These are phyloP conservation scores for Metallyticus violacea DNA, from an alignment of 2,888 invertebrate genomes.

Conservation along the genomic window DNA sequence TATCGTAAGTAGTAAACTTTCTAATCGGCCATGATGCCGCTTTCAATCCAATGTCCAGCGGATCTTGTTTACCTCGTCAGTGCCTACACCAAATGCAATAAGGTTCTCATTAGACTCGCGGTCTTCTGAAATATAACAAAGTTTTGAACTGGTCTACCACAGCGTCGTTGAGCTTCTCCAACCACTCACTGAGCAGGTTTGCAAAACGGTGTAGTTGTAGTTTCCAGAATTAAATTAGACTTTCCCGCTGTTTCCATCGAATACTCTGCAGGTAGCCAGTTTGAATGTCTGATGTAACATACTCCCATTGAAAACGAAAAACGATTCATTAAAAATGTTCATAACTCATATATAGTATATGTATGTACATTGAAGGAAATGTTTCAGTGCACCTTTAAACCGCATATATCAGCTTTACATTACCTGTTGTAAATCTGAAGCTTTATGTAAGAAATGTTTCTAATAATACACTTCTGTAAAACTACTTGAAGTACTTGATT, in stretches of 20 bases:
- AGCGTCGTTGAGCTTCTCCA: neutral
- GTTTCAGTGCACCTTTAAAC: no score
- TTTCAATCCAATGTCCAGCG: neutral
- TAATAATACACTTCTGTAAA: no score
- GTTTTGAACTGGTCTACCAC: neutral
- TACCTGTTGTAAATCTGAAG: no score
- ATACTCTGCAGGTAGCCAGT: neutral
- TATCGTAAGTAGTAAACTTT: neutral
- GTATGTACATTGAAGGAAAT: no score
- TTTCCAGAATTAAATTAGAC: neutral
- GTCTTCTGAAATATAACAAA: neutral
- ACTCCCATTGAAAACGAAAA: no score
- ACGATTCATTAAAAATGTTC: no score
- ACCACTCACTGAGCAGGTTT: neutral
- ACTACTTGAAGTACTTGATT: no score
- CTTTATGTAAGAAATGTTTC: no score
- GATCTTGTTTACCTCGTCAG: neutral
- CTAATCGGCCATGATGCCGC: neutral
- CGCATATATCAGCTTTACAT: no score
- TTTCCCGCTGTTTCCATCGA: neutral
- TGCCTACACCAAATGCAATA: neutral
- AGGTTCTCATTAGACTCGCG: neutral
- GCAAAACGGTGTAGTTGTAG: neutral
- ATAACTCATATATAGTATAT: no score
- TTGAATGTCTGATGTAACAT: neutral